Evolutionary conservation across 2,113 vertebrate genomes (phyloP).

Genomic region (Salvator merianae): DNA sequence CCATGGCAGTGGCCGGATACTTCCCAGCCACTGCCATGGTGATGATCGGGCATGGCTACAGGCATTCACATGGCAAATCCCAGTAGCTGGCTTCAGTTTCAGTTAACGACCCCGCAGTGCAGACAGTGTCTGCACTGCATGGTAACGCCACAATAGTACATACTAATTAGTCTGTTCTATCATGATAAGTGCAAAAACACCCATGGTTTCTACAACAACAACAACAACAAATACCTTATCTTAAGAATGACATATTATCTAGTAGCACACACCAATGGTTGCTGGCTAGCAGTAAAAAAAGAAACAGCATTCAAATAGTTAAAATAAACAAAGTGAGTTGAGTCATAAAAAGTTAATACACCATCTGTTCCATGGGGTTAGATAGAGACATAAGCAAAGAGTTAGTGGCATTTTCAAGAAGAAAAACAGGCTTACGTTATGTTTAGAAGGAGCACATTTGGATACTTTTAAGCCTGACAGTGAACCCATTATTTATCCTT

Average conservation of each 20-base stretch:
- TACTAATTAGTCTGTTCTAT: too few species aligned
- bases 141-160: too few species aligned
- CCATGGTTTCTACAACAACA: background rate
- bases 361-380: slow-evolving; percentile 8
- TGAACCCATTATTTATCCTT: background rate
- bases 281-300: background rate
- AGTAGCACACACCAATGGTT: background rate
- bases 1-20: too few species aligned
- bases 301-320: slow-evolving; percentile 2
- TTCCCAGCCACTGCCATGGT: too few species aligned
- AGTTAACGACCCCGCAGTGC: too few species aligned
- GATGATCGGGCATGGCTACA: too few species aligned
- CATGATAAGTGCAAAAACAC: too few species aligned
- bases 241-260: background rate
- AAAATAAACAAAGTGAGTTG: slow-evolving; percentile 4
- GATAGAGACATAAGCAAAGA: background rate
- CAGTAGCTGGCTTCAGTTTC: too few species aligned
- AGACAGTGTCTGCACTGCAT: too few species aligned
- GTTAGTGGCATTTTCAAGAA: background rate
- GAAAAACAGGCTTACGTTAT: background rate
- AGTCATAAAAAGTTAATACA: slow-evolving; percentile 22
- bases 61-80: too few species aligned
- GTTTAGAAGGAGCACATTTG: slow-evolving; percentile 1
- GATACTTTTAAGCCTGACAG: background rate
- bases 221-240: background rate